phyloP scores from a whole-genome alignment of 2,113 vertebrate genomes.

The Malurus elegans region DNA sequence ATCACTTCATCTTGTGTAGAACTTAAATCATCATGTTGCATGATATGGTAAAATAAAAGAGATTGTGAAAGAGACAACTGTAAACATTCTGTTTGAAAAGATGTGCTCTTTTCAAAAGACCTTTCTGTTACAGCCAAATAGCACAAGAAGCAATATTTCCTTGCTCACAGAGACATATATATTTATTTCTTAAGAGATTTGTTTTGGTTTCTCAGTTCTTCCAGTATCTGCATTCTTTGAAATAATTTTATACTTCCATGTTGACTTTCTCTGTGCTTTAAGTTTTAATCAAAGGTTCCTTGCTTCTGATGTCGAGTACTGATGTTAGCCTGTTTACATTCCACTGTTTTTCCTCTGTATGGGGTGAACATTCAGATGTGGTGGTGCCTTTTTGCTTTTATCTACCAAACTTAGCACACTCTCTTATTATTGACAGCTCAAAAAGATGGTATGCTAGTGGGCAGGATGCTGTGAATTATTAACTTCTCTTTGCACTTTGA shows the following conservation, averaged over 20 bases:
- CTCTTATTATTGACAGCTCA: slow-evolving; percentile 21
- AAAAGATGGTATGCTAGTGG: slow-evolving; percentile 21
- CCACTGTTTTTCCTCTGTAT: slow-evolving; percentile 16
- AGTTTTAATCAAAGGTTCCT: slow-evolving; percentile 52
- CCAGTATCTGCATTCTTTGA: slow-evolving; percentile 9
- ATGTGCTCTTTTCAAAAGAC: slow-evolving; percentile 50
- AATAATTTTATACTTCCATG: slow-evolving; percentile 42
- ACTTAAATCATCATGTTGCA: slow-evolving; percentile 31
- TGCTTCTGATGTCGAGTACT: slow-evolving; percentile 41
- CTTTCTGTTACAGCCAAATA: slow-evolving; percentile 46
- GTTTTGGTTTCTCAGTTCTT: slow-evolving; percentile 9
- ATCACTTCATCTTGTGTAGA: slow-evolving; percentile 10
- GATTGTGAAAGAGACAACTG: slow-evolving; percentile 46
- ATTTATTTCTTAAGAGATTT: slow-evolving; percentile 47
- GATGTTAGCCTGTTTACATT: slow-evolving; percentile 51
- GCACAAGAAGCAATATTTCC: background rate
- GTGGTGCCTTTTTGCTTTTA: background rate
- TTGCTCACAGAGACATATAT: background rate
- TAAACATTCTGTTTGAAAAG: slow-evolving; percentile 56
- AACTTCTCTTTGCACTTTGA: slow-evolving; percentile 29
- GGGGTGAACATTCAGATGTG: slow-evolving; percentile 37
- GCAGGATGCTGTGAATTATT: slow-evolving; percentile 27
- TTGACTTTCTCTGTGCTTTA: slow-evolving; percentile 38
- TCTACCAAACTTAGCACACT: background rate
- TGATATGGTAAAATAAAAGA: slow-evolving; percentile 54